Evolutionary conservation across 2,888 invertebrate genomes (phyloP), one percentile per base, ranked within the genome.

Genomic region (Gastracanthus pulcherrimus): DNA sequence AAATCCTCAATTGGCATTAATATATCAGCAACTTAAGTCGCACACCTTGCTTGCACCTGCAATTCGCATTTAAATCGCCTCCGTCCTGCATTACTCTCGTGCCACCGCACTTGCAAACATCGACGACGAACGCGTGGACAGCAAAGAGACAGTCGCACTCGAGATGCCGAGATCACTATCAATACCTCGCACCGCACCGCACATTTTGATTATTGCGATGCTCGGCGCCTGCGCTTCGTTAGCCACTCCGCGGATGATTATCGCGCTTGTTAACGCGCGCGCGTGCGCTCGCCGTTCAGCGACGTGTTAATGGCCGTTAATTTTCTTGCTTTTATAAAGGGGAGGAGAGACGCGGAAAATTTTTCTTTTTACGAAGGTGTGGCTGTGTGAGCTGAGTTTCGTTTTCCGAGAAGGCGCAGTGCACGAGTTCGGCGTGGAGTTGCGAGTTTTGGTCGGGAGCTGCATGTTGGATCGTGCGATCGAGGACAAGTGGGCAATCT

Each of bases 261-360:
- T 55, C 72, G 36, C 36, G 48, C 70, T 60, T 29, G 70, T 77
- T 69, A 69, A 69, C 69, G 60, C 58, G 60, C 58, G 26, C 71
- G 70, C 38, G 19, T 16, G 5, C n/a, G n/a, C n/a, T n/a, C n/a
- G n/a, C 16, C 36, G 48, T 58, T 62, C 70, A 70, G 48, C 70
- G 38, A 66, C 51, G 41, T 45, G 58, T 67, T 77, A 77, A 77
- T 70, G 70, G 45, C 62, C 29, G 58, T 74, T 66, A 74, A 79
- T 72, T 74, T 79, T 58, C 78, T 31, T 6, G 38, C 13, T n/a
- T 38, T 11, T 26, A 16, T 26, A 13, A 9, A 19, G n/a, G n/a
- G 38, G 36, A 45, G 19, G 23, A 7, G 64, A 16, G 34, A 5
- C 38, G 64, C 26, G 70, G 36, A 70, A 70, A 41, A 23, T 26